Percentiles rank a stretch among this genome's conserved stretches.
phyloP scores from a whole-genome alignment of 2,888 invertebrate species.

The Blera fallax region DNA sequence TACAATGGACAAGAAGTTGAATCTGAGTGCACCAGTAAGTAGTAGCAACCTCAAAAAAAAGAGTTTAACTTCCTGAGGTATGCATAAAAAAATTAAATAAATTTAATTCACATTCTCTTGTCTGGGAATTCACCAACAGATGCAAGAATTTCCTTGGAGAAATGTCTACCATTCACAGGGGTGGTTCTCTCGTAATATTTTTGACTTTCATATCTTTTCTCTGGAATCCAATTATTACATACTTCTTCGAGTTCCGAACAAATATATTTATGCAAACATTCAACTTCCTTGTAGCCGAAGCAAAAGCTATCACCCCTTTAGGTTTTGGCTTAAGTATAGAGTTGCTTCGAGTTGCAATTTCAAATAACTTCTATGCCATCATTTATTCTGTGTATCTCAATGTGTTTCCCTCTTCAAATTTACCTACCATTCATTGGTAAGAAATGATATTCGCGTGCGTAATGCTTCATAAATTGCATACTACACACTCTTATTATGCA shows the following conservation, averaged over 20 bases:
- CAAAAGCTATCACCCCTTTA: not conserved
- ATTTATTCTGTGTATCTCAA: constrained; percentile 1
- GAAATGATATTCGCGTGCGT: constrained; percentile 24
- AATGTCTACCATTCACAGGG: no score
- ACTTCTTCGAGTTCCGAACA: not conserved
- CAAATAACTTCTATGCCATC: constrained; percentile 16
- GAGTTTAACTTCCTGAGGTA: no score
- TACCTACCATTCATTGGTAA: not conserved
- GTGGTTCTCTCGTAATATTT: no score
- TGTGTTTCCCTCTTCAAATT: not conserved
- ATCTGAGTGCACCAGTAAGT: no score
- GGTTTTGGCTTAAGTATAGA: not conserved
- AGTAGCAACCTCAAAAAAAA: no score
- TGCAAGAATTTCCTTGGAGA: no score
- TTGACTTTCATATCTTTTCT: no score
- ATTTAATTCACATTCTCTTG: no score
- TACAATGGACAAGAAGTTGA: no score
- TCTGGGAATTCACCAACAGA: no score
- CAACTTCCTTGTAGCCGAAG: not conserved
- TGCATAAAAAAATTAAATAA: no score
- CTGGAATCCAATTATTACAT: not conserved
- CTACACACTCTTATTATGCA: not conserved
- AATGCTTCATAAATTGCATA: constrained; percentile 24
- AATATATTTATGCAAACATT: not conserved
- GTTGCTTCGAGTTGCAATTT: not conserved